phyloP scores from a whole-genome alignment of 1,140 invertebrate species.

The Brachionus paranguensis region DNA sequence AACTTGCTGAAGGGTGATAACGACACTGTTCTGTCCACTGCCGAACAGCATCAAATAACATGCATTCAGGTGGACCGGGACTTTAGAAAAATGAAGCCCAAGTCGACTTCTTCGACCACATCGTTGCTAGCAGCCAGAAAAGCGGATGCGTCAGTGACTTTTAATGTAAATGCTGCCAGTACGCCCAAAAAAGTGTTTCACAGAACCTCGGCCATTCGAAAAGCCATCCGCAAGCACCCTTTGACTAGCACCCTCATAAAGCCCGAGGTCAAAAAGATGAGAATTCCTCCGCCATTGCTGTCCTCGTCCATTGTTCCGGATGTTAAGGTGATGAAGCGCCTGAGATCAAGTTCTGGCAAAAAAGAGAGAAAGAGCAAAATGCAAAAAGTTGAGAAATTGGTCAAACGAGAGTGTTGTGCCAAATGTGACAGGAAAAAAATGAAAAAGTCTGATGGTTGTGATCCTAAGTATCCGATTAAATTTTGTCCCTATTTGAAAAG shows the following conservation, averaged over 20 bases:
- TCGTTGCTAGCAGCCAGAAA: background rate
- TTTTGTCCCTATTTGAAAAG: slow-evolving; percentile 22
- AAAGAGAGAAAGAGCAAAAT: background rate
- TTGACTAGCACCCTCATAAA: slow-evolving; percentile 4
- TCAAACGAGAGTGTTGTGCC: background rate
- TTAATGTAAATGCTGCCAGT: slow-evolving; percentile 23
- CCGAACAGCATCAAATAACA: slow-evolving; percentile 16
- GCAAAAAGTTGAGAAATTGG: background rate
- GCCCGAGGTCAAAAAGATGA: background rate
- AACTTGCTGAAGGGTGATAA: background rate
- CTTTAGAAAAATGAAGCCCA: background rate
- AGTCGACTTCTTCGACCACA: background rate
- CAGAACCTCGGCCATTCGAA: background rate
- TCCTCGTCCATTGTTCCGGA: slow-evolving; percentile 11
- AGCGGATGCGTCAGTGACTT: background rate
- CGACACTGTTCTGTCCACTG: background rate
- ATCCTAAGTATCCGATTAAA: slow-evolving; percentile 18
- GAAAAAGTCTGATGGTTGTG: background rate
- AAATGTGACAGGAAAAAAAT: background rate
- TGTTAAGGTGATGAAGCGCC: background rate
- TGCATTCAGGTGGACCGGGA: background rate
- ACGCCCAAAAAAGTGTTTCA: slow-evolving; percentile 14
- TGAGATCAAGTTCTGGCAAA: background rate
- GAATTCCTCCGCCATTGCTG: slow-evolving; percentile 14
- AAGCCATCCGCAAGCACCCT: background rate